Conservation (phyloP, 2,797 vertebrate genomes). For the Staurois parvus region DNA sequence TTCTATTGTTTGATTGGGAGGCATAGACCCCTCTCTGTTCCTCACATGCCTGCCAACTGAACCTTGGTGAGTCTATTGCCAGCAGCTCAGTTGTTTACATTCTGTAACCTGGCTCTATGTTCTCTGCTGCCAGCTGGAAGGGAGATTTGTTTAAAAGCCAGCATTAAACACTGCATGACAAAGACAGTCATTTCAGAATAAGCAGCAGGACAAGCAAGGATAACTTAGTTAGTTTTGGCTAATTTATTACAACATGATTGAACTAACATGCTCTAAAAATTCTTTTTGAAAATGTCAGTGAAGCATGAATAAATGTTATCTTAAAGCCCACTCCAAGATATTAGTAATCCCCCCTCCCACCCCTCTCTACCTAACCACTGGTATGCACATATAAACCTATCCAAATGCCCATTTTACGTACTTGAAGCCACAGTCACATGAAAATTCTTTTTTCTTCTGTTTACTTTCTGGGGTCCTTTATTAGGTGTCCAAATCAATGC, state of each 20-base stretch:
- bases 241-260: not conserved
- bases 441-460: too few species aligned
- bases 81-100: not conserved
- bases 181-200: not conserved
- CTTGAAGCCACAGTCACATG: too few species aligned
- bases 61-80: not conserved
- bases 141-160: not conserved
- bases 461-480: too few species aligned
- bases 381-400: too few species aligned
- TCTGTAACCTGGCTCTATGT: conserved; percentile 1
- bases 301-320: too few species aligned
- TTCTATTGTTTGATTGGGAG: not conserved
- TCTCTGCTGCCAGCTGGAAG: not conserved
- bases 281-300: not conserved
- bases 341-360: too few species aligned
- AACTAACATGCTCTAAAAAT: not conserved
- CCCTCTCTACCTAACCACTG: too few species aligned
- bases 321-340: too few species aligned
- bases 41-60: too few species aligned
- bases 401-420: too few species aligned
- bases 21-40: not conserved
- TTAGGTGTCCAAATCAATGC: too few species aligned
- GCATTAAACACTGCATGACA: not conserved
- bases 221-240: not conserved
- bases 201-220: not conserved